These are phyloP conservation scores for Nilaparvata lugens DNA, from an alignment of 1,140 invertebrate genomes.

Conservation along the genomic window DNA sequence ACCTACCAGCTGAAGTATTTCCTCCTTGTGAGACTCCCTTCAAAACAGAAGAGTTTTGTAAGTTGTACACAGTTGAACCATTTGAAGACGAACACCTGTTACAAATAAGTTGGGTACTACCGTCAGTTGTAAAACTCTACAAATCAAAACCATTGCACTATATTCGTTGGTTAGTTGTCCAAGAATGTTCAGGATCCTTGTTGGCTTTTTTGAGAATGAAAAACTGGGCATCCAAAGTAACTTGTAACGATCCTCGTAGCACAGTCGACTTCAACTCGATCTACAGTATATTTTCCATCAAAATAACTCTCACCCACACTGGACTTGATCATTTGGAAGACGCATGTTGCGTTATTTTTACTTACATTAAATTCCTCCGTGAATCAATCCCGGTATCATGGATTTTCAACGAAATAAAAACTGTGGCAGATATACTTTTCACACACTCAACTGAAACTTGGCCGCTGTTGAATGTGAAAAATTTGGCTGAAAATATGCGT, in stretches of 20 bases:
- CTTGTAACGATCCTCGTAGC: constrained; percentile 59
- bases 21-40: constrained; percentile 44
- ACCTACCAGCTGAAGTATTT: constrained; percentile 50
- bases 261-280: constrained; percentile 49
- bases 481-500: constrained; percentile 68
- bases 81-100: constrained; percentile 62
- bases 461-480: constrained; percentile 67
- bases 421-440: constrained; percentile 54
- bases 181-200: constrained; percentile 81
- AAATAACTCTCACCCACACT: constrained; percentile 66
- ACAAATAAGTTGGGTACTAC: constrained; percentile 70
- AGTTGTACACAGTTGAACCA: constrained; percentile 69
- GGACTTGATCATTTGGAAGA: constrained; percentile 64
- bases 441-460: constrained; percentile 55
- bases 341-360: constrained; percentile 58
- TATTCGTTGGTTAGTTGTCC: constrained; percentile 70
- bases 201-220: constrained; percentile 72
- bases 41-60: constrained; percentile 47
- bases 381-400: constrained; percentile 49
- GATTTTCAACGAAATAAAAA: constrained; percentile 66
- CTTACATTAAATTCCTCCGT: constrained; percentile 61
- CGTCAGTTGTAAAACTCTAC: constrained; percentile 62
- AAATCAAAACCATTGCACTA: constrained; percentile 69
- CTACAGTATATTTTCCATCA: constrained; percentile 54
- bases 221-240: constrained; percentile 76